Evolutionary conservation across 2,888 invertebrate species (phyloP).

Genomic region (Pteria penguin): DNA sequence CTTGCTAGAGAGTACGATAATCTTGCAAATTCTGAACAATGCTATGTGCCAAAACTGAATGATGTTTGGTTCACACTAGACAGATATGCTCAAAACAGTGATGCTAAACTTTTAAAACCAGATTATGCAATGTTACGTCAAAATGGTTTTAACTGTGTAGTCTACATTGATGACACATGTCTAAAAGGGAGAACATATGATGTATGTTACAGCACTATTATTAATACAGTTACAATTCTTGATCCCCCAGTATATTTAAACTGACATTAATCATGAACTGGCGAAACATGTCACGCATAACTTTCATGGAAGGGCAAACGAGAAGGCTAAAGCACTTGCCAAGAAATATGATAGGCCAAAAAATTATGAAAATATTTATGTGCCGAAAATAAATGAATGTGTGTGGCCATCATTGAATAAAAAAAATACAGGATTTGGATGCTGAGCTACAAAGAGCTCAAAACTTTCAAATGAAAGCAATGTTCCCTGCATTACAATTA

Average conservation of each 20-base stretch:
- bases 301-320: not conserved
- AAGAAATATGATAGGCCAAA: not conserved
- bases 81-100: not conserved
- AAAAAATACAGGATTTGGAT: not conserved
- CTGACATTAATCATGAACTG: not conserved
- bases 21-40: not conserved
- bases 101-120: constrained; percentile 36
- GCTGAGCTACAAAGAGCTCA: not conserved
- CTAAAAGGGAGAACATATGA: constrained; percentile 9
- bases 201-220: constrained; percentile 26
- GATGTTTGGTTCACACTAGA: not conserved
- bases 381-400: not conserved
- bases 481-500: not conserved
- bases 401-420: too few relatives aligned
- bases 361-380: not conserved
- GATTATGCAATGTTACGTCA: constrained; percentile 9
- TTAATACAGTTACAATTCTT: constrained; percentile 12
- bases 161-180: constrained; percentile 43
- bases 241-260: too few relatives aligned
- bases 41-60: not conserved
- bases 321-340: not conserved
- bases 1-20: not conserved
- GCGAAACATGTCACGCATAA: not conserved
- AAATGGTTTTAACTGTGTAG: constrained; percentile 3
- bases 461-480: not conserved